These are phyloP conservation scores for Callyntrura guangdongensis DNA, from an alignment of 2,888 invertebrate species.

Conservation along the genomic window DNA sequence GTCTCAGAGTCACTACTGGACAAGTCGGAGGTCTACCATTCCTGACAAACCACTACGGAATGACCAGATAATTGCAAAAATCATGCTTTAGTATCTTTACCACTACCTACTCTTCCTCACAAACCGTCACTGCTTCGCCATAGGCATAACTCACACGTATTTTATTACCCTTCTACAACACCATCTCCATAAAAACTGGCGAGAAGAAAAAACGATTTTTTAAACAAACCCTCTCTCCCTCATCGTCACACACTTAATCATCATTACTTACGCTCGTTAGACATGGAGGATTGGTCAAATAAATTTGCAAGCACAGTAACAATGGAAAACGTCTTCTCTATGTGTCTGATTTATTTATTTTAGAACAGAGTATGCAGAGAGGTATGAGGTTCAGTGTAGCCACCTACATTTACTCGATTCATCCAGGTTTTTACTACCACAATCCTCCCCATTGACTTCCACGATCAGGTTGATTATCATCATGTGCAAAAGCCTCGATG, in stretches of 20 bases:
- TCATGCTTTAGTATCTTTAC: background rate
- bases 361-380: background rate
- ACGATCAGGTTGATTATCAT: background rate
- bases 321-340: background rate
- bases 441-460: background rate
- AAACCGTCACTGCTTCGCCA: background rate
- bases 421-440: background rate
- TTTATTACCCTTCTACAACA: background rate
- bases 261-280: background rate
- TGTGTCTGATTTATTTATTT: background rate
- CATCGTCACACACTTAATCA: background rate
- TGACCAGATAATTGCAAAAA: slow-evolving; percentile 50
- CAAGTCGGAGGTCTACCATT: slow-evolving; percentile 51
- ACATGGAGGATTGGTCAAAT: slow-evolving; percentile 40
- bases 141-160: background rate
- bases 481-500: background rate
- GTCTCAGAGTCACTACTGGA: background rate
- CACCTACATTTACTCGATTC: background rate
- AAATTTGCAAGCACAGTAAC: background rate
- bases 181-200: background rate
- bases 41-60: slow-evolving; percentile 67
- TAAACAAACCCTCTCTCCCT: background rate
- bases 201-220: slow-evolving; percentile 24
- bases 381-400: background rate
- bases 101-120: slow-evolving; percentile 29